Base-by-base conservation (phyloP, 1,140 invertebrate species). In the Hycleus phaleratus region DNA sequence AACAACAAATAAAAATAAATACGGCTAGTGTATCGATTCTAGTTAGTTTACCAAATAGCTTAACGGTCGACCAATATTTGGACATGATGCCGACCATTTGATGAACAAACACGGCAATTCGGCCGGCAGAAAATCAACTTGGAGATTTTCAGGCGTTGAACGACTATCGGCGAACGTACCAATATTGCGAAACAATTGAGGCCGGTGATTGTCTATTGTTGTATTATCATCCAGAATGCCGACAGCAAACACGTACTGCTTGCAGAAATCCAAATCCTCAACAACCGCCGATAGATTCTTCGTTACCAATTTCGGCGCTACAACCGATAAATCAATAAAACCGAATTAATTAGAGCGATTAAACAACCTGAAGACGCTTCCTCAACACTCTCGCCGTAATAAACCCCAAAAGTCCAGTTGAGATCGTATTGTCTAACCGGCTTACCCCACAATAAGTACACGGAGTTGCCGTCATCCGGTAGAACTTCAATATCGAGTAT, bases 71-170 rank as follows among this genome's bases (percentile, higher is more conserved):
- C 55, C 60, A 47, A 66, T 63, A 53, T 64, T 67, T 26, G 63
- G 53, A 53, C 67, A 69, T 3, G 67, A 63, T 3, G 65, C 60
- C 46, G 67, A 67, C 67, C 67, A 69, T 51, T 58, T 62, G 46
- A 69, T 65, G n/a, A 62, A 47, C 11, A 68, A 32, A 56, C 65
- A 67, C 8, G 67, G 67, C 0, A 51, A 18, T n/a, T 51, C 52
- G 44, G 47, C 50, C 11, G 63, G 56, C 38, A 65, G 43, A 7
- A 65, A 63, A 49, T 65, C 65, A 7, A 63, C 61, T 47, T 67
- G 59, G 24, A 57, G 40, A 39, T 49, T 3, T 11, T 49, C 12
- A 4, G 49, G 55, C 10, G 44, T 38, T 9, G 43, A 38, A 4
- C 26, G 45, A 8, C 38, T 26, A 44, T 55, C 45, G 38, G 46